These are phyloP conservation scores for Fundulus diaphanus DNA, from an alignment of 2,797 vertebrate species.

Conservation along the genomic window DNA sequence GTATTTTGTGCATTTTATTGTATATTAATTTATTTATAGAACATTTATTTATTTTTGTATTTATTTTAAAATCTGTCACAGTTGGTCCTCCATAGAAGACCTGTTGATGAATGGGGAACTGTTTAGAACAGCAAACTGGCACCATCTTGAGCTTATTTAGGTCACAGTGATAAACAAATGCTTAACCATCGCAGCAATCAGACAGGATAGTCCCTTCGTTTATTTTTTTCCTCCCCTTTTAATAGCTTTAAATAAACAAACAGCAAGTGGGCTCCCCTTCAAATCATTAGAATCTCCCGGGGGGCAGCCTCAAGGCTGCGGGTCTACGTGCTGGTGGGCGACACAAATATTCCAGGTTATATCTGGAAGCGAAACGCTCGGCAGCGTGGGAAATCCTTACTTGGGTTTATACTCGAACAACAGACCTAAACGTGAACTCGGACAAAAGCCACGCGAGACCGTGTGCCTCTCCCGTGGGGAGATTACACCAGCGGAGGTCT, in stretches of 20 bases:
- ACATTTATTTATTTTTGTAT: too few relatives aligned
- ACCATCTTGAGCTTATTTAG: conserved; percentile 56
- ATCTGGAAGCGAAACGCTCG: conserved; percentile 37
- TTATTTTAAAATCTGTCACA: too few relatives aligned
- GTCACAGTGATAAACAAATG: conserved; percentile 44
- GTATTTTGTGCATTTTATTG: too few relatives aligned
- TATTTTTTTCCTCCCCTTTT: not conserved
- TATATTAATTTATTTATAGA: too few relatives aligned
- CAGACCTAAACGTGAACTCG: not conserved
- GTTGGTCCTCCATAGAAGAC: too few relatives aligned
- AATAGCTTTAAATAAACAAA: not conserved
- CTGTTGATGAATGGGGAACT: conserved; percentile 46
- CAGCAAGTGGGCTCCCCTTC: not conserved
- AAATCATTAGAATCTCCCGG: not conserved
- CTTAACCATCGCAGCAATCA: not conserved
- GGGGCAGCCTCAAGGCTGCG: conserved; percentile 8
- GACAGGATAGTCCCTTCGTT: not conserved
- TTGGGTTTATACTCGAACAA: conserved; percentile 5
- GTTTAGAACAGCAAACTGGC: conserved; percentile 40
- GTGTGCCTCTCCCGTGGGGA: not conserved
- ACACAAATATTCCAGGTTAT: conserved; percentile 28
- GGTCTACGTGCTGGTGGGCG: conserved; percentile 44
- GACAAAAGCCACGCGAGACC: too few relatives aligned
- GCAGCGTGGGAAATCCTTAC: conserved; percentile 30
- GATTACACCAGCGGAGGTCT: not conserved